Base-by-base conservation (phyloP, 2,113 vertebrate genomes). In the Eurystomus gularis region DNA sequence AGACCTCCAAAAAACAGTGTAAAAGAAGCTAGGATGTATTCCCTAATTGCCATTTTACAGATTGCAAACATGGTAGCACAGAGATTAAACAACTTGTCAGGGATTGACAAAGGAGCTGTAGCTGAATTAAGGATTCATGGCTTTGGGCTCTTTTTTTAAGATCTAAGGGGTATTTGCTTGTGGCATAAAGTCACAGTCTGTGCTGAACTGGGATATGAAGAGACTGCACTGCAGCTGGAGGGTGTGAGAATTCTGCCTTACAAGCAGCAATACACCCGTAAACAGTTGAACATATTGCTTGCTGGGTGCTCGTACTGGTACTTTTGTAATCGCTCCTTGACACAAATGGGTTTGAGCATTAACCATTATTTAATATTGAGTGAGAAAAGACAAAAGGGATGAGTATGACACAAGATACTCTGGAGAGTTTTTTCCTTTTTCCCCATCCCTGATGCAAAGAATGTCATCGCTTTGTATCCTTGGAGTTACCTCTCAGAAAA, bases 211-310 rank as follows among this genome's bases (percentile, higher is more conserved):
- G 35, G 44, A 16, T 44, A 29, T 2, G 4, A 72, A 69, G 42
- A 75, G 40, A 82, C 33, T 35, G 82, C n/a, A 69, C 37, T 17
- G 17, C 70, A 93, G 51, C 52, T 24, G 2, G 20, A 91, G 31
- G 35, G 62, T 82, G 24, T 33, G 85, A 87, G 68, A 87, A 79
- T 65, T 80, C 87, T 91, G 57, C 62, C 42, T 54, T 35, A 76
- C 19, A 80, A 91, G 44, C 75, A 89, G 52, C 31, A 51, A 71
- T 13, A 40, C 18, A 54, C 46, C 29, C 0, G 0, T 21, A 24
- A 78, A 58, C 20, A 42, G 35, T 42, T 46, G 51, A 17, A 72
- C 79, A 60, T 69, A 79, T 24, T 37, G 40, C 62, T 88, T 52
- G 37, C 42, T 69, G 8, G 8, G 17, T 82, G 37, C n/a, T 79